phyloP scores from a whole-genome alignment of 2,888 invertebrate genomes.

The Hirtodrosophila cameraria region DNA sequence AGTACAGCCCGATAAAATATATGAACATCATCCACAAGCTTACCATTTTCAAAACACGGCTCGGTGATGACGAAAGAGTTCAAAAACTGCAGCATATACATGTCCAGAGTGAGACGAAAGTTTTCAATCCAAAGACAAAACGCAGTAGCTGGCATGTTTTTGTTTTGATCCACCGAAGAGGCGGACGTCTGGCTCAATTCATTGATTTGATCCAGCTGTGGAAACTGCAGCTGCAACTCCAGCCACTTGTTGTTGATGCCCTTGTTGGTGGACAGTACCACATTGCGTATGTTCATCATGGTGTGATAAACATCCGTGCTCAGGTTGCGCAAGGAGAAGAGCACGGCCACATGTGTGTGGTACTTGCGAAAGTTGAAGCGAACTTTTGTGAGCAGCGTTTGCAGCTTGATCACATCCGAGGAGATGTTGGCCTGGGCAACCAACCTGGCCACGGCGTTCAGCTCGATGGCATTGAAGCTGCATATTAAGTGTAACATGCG shows the following conservation, averaged over 20 bases:
- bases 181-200: too few species aligned
- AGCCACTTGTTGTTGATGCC: constrained; percentile 73
- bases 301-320: constrained; percentile 63
- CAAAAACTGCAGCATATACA: constrained; percentile 76
- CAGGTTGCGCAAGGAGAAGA: constrained; percentile 59
- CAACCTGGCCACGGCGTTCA: constrained; percentile 36
- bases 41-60: constrained; percentile 44
- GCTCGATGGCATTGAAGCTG: constrained; percentile 30
- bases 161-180: neutral
- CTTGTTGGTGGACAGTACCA: constrained; percentile 57
- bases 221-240: constrained; percentile 75
- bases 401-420: constrained; percentile 63
- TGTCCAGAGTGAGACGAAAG: constrained; percentile 63
- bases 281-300: constrained; percentile 58
- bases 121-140: constrained; percentile 79
- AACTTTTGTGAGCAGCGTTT: constrained; percentile 60
- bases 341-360: constrained; percentile 55
- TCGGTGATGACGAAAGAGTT: constrained; percentile 55
- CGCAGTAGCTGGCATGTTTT: constrained; percentile 47
- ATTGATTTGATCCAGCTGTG: constrained; percentile 22
- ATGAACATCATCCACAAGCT: neutral
- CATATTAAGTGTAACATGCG: constrained; percentile 52
- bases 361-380: constrained; percentile 53
- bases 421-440: constrained; percentile 36
- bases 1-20: too few species aligned